These are phyloP conservation scores for Ips typographus DNA, from an alignment of 1,140 invertebrate genomes.

Conservation along the genomic window DNA sequence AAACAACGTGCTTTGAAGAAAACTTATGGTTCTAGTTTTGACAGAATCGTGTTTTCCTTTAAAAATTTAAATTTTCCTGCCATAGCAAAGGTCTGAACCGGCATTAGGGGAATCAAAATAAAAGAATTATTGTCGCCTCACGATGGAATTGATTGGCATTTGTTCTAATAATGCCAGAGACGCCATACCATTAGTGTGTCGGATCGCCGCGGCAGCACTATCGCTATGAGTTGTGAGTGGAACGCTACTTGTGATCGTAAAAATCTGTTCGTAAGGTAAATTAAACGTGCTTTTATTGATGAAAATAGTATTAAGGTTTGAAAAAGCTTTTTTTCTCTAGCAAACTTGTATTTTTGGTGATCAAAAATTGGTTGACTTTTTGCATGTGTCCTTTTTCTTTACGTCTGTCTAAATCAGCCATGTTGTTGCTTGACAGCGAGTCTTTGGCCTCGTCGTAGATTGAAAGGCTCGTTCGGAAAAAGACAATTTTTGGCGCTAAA, in stretches of 20 bases:
- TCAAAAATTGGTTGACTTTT: constrained; percentile 34
- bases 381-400: constrained; percentile 34
- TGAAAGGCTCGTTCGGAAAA: constrained; percentile 36
- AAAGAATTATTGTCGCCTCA: neutral
- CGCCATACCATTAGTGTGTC: constrained; percentile 6
- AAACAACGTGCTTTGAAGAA: constrained; percentile 18
- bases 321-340: constrained; percentile 30
- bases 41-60: constrained; percentile 4
- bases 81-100: neutral
- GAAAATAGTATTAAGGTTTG: constrained; percentile 15
- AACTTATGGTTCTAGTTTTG: constrained; percentile 11
- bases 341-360: constrained; percentile 38
- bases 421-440: constrained; percentile 38
- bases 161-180: constrained; percentile 32
- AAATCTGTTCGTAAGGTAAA: constrained; percentile 35
- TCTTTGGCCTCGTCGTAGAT: constrained; percentile 20
- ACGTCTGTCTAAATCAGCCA: constrained; percentile 40
- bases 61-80: constrained; percentile 8
- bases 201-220: constrained; percentile 40
- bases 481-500: constrained; percentile 40
- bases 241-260: constrained; percentile 41
- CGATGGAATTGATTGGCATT: constrained; percentile 21
- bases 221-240: constrained; percentile 44
- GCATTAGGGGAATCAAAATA: neutral
- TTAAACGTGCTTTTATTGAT: constrained; percentile 19